Conservation (phyloP, 2,113 vertebrate species). For the Sturnus vulgaris region DNA sequence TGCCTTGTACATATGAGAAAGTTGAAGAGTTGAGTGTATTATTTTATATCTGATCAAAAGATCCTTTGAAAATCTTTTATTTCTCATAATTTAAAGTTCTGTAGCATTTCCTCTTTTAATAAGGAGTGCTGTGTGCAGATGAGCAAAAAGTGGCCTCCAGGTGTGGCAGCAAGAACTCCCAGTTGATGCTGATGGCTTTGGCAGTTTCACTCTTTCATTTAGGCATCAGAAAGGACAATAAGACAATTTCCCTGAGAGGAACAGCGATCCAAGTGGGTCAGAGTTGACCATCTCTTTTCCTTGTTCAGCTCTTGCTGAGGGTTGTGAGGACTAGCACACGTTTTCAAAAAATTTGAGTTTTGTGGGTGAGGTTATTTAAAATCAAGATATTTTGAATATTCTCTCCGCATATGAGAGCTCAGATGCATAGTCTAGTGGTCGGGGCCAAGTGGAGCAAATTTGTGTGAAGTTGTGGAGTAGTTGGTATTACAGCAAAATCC, state of each 20-base stretch:
- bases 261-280: not conserved
- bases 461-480: not conserved
- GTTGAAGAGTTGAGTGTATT: not conserved
- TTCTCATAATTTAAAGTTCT: not conserved
- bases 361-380: not conserved
- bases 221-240: not conserved
- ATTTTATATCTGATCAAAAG: not conserved
- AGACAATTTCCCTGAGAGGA: not conserved
- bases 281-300: not conserved
- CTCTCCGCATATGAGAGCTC: not conserved
- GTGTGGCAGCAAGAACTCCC: not conserved
- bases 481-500: not conserved
- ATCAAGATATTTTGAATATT: not conserved
- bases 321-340: not conserved
- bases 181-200: not conserved
- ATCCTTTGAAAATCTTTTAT: not conserved
- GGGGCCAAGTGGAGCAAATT: not conserved
- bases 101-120: not conserved
- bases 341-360: not conserved
- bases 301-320: not conserved
- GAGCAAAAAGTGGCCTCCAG: not conserved
- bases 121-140: not conserved
- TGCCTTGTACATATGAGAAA: not conserved
- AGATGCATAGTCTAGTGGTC: not conserved
- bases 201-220: not conserved